Base-by-base conservation (phyloP, 2,888 invertebrate species). In the Cremastinae sp. region DNA sequence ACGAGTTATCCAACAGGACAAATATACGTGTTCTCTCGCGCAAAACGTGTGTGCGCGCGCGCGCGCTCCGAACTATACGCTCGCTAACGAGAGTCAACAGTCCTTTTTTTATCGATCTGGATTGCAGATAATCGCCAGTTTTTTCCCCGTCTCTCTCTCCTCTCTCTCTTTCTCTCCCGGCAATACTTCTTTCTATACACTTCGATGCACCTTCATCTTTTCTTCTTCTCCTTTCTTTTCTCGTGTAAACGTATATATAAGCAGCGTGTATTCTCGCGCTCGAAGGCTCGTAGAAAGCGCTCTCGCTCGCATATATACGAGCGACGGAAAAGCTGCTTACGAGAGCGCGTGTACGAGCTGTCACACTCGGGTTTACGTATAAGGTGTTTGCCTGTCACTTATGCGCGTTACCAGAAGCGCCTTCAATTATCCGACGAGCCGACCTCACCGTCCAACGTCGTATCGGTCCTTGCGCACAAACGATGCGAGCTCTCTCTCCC, bases 321-420 rank as follows among this genome's bases (percentile, higher is more conserved):
- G 41, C 53, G 61, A 74, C 59, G 45, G 75, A 14, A 53, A 61
- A 47, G 49, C 47, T 59, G 61, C 66, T 65, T 68, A 68, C 71
- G 53, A 75, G 72, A 75, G 72, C 77, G 72, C 65, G 70, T 28
- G 5, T 69, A 76, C 76, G 78, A 79, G 51, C 81, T 82, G 82
- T 82, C 84, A 83, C 75, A 80, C 78, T 82, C 79, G 76, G 61
- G 73, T 80, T 80, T 83, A 82, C 86, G 81, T 86, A 85, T 85
- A 86, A 84, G 86, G 86, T 85, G 84, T 83, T 85, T 82, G 82
- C 84, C 85, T 86, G 87, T 88, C 87, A 86, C 84, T 86, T 86
- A 85, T 81, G 74, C 81, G 81, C 83, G 83, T 81, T 84, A 70
- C 83, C 86, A 80, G 84, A 81, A 85, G 85, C 85, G 83, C 84